Evolutionary conservation across 2,797 vertebrate genomes (phyloP).

Genomic region (Ctenopoma multispine): DNA sequence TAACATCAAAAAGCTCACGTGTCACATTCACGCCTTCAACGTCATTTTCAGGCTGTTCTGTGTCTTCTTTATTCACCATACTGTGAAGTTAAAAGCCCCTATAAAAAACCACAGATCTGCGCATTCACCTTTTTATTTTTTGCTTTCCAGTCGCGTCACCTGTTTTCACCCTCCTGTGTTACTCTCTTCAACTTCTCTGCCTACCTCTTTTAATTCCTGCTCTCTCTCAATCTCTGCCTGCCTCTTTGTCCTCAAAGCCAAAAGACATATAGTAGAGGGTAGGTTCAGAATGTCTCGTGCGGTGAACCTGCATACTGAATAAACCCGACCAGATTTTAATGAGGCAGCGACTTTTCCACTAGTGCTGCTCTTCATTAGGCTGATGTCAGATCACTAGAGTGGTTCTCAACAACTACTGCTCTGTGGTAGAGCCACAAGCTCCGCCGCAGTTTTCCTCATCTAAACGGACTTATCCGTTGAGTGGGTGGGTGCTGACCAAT

Average conservation of each 20-base stretch:
- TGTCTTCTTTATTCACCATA: neutral
- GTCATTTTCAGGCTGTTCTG: neutral
- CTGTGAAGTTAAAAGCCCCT: neutral
- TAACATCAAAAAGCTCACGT: no score
- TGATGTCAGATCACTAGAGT: slow-evolving; percentile 51
- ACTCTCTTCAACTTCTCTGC: slow-evolving; percentile 3
- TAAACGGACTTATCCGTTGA: slow-evolving; percentile 51
- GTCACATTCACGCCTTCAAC: neutral
- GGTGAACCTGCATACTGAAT: slow-evolving; percentile 57
- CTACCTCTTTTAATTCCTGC: neutral
- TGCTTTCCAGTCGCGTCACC: neutral
- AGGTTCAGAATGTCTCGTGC: slow-evolving; percentile 19
- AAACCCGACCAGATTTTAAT: slow-evolving; percentile 55
- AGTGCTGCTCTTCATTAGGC: slow-evolving; percentile 61
- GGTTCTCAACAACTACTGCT: slow-evolving; percentile 48
- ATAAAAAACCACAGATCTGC: neutral
- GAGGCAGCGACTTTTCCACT: slow-evolving; percentile 51
- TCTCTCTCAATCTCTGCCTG: slow-evolving; percentile 9
- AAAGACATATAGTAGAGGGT: slow-evolving; percentile 21
- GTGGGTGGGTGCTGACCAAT: slow-evolving; percentile 25
- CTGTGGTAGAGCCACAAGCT: slow-evolving; percentile 29
- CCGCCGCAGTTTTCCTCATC: slow-evolving; percentile 26
- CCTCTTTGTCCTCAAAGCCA: slow-evolving; percentile 39
- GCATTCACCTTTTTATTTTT: slow-evolving; percentile 26
- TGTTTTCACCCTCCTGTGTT: slow-evolving; percentile 3